Evolutionary conservation across 2,113 vertebrate genomes (phyloP).

Genomic region (Tachysurus fulvidraco): DNA sequence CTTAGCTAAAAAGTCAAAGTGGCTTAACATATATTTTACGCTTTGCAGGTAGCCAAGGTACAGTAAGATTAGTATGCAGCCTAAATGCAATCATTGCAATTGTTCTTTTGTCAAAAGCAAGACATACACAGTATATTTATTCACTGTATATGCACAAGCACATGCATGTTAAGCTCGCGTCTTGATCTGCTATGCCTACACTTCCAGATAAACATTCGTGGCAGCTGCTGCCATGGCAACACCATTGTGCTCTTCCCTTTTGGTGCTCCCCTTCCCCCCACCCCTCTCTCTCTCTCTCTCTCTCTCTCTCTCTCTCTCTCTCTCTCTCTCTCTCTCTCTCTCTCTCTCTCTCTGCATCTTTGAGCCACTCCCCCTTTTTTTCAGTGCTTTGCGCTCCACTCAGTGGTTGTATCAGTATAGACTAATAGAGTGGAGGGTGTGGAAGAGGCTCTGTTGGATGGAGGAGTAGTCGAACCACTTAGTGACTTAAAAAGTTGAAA

Average conservation of each 20-base stretch:
- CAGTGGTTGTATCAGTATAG: constrained; percentile 46
- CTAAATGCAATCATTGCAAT: too few species aligned
- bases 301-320: constrained; percentile 41
- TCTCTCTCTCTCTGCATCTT: constrained; percentile 41
- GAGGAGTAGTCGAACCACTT: constrained; percentile 23
- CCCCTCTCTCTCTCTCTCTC: constrained; percentile 39
- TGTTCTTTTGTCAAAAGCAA: too few species aligned
- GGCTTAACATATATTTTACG: too few species aligned
- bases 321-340: constrained; percentile 41
- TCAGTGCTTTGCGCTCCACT: constrained; percentile 47
- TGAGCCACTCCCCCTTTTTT: constrained; percentile 52
- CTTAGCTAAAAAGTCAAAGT: too few species aligned
- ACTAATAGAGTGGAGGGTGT: constrained; percentile 44
- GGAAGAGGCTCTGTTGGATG: constrained; percentile 35
- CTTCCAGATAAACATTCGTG: constrained; percentile 86
- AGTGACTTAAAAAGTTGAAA: constrained; percentile 17
- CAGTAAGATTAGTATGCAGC: neutral
- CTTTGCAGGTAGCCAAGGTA: too few species aligned
- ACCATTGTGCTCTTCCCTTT: constrained; percentile 71
- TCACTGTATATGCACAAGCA: neutral
- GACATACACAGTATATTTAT: too few species aligned
- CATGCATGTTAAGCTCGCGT: constrained; percentile 59
- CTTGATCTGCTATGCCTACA: constrained; percentile 72
- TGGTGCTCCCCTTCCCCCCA: constrained; percentile 48
- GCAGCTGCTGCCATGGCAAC: constrained; percentile 89